phyloP scores from a whole-genome alignment of 2,888 invertebrate genomes.

The Aspidiotus rigidus region DNA sequence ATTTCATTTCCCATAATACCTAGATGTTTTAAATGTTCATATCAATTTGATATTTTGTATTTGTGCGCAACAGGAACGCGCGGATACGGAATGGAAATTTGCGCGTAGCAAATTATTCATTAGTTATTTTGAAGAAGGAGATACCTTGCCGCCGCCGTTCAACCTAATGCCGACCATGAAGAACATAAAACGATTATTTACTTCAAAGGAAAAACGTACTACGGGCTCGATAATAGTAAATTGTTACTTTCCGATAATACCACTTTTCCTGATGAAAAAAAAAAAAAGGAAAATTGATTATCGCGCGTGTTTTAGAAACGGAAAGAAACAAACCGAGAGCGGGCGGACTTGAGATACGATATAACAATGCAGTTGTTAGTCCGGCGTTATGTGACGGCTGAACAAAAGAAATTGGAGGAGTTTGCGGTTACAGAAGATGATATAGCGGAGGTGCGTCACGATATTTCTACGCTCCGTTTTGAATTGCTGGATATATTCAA shows the following conservation, averaged over 20 bases:
- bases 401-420: conserved; percentile 79
- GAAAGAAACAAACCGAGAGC: conserved; percentile 48
- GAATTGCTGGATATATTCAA: conserved; percentile 85
- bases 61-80: conserved; percentile 59
- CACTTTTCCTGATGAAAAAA: no score
- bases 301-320: conserved; percentile 6
- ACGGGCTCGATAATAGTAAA: conserved; percentile 55
- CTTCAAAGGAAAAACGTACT: conserved; percentile 46
- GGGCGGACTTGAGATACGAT: conserved; percentile 64
- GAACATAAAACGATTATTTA: conserved; percentile 50
- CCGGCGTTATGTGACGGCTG: conserved; percentile 80
- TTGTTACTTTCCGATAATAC: not conserved
- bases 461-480: conserved; percentile 87
- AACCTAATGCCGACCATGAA: conserved; percentile 86
- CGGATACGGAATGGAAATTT: conserved; percentile 96
- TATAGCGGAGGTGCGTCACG: conserved; percentile 94
- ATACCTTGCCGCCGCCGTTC: conserved; percentile 87
- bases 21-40: no score
- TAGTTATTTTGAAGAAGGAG: conserved; percentile 88
- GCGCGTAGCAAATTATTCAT: conserved; percentile 93
- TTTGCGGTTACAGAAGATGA: conserved; percentile 93
- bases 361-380: conserved; percentile 79
- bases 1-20: no score
- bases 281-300: not conserved
- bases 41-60: not conserved